Percentiles rank a stretch among this genome's conserved stretches.
These are phyloP conservation scores for Chrysochloris asiatica DNA, from an alignment of 2,113 vertebrate species.

Conservation along the genomic window DNA sequence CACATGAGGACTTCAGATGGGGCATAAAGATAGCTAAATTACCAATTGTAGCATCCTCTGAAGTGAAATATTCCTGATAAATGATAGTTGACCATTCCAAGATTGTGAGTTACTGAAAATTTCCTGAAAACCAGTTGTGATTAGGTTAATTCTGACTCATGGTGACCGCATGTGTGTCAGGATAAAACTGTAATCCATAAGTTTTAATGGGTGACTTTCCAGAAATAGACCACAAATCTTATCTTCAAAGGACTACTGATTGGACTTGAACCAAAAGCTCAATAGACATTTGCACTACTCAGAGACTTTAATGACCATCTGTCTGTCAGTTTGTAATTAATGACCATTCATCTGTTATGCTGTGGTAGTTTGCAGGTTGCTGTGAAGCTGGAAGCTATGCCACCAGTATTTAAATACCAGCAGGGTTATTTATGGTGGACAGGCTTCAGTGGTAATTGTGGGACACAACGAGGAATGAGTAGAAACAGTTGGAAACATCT, in stretches of 20 bases:
- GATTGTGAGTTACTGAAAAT: neutral
- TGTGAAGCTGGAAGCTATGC: too few species aligned
- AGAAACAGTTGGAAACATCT: too few species aligned
- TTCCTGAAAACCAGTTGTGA: too few species aligned
- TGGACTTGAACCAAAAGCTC: neutral
- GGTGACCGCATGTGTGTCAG: neutral
- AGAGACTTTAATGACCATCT: too few species aligned
- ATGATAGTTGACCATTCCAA: neutral
- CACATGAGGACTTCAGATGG: too few species aligned
- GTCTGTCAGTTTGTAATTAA: too few species aligned
- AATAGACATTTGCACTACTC: neutral
- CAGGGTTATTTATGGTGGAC: too few species aligned
- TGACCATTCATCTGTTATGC: too few species aligned
- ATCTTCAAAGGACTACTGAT: neutral
- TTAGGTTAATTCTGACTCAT: neutral
- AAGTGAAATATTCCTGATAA: neutral
- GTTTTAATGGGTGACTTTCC: neutral
- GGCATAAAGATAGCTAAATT: neutral
- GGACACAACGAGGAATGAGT: too few species aligned
- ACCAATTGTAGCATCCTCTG: neutral
- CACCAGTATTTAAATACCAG: too few species aligned
- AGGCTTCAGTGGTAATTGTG: too few species aligned
- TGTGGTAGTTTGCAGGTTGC: too few species aligned
- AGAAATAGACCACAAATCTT: neutral
- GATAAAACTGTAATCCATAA: neutral